Base-by-base conservation (phyloP, 2,888 invertebrate genomes). In the Hirudinaria manillensis region DNA sequence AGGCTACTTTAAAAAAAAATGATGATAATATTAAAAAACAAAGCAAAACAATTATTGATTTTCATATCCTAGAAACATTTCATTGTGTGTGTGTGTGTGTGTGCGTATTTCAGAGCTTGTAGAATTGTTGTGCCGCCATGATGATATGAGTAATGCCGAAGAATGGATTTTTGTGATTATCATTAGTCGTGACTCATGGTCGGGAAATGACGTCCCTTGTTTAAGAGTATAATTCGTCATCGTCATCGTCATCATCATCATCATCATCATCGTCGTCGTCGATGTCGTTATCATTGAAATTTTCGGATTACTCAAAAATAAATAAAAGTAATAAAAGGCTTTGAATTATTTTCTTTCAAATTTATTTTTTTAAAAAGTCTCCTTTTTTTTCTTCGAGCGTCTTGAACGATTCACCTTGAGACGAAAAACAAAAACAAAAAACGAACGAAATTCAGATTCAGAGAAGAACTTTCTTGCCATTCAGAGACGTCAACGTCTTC, bases 231-330 rank as follows among this genome's bases (percentile, higher is more conserved):
- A 7, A 16, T 45, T 61, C 61, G 1, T 61, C 56, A 56, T 56
- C 56, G 27, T 56, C 56, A 56, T 56, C 56, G 13, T 56, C 61
- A 61, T 61, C 61, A 61, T 61, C 61, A 10, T 61, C 61, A 16
- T 61, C 61, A n/a, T 61, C 61, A 16, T 61, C 61, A 61, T 13
- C 24, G 29, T 53, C 53, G 21, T 53, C 53, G 21, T 53, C 53
- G 21, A 13, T 21, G 21, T 53, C n/a, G n/a, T n/a, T n/a, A n/a
- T n/a, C n/a, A n/a, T 45, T 45, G 45, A 45, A 10, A 45, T 45
- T 45, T 45, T 7, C 45, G 45, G 45, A 45, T 45, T 1, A 45
- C 1, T 45, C 3, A 45, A 45, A 45, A 45, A 6, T 45, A 45
- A 45, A 45, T 45, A 45, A 45, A 45, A 45, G 45, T 45, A 16